A percentile compares a stretch with the other conserved stretches of the same genome.
Evolutionary conservation across 1,140 invertebrate genomes (phyloP).

Genomic region (Drosophila nikananu): DNA sequence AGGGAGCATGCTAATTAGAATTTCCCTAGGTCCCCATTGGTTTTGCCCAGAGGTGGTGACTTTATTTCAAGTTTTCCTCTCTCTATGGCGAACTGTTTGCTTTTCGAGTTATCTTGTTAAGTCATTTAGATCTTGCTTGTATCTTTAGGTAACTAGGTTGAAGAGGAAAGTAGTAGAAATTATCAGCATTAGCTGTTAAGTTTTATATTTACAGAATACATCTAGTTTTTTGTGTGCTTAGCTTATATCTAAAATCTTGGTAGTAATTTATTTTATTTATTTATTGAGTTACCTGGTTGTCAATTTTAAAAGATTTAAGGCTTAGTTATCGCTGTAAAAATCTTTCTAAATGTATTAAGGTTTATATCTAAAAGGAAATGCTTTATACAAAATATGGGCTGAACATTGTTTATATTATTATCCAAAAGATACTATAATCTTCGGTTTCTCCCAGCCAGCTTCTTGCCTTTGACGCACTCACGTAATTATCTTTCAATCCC

Average conservation of each 20-base stretch:
- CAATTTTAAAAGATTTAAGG: background rate
- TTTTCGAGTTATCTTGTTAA: constrained; percentile 2
- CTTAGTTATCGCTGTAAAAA: background rate
- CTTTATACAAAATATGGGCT: too few species aligned
- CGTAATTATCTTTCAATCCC: constrained; percentile 24
- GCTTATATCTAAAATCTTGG: background rate
- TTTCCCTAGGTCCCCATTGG: background rate
- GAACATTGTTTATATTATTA: background rate
- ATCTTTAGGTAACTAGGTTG: background rate
- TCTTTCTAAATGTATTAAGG: background rate
- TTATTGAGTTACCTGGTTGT: background rate
- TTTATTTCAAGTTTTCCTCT: constrained; percentile 2
- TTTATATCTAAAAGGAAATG: background rate
- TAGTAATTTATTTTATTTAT: background rate
- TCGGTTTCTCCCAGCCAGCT: background rate
- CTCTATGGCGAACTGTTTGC: background rate
- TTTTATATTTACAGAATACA: background rate
- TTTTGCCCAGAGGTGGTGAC: background rate
- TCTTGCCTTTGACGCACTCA: constrained; percentile 8
- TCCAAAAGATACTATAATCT: background rate
- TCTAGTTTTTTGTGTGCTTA: background rate
- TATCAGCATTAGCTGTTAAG: too few species aligned
- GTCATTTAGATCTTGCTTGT: background rate
- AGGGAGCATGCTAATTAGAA: background rate
- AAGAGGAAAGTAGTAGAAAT: background rate